phyloP scores from a whole-genome alignment of 2,888 invertebrate species.

The Lasioglossum villosulum region DNA sequence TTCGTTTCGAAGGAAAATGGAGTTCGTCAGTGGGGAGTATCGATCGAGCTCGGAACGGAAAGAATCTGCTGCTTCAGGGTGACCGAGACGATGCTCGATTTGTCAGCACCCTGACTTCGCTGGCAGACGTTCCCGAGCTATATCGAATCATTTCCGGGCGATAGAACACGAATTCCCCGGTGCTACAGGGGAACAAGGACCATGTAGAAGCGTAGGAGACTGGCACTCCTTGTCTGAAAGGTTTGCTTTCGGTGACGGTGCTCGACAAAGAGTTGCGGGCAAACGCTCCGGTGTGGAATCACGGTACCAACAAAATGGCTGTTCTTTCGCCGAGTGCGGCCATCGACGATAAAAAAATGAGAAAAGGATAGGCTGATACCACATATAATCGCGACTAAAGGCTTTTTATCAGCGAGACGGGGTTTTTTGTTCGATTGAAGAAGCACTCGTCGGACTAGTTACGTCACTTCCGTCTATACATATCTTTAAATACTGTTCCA shows the following conservation, averaged over 20 bases:
- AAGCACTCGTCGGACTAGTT: background rate
- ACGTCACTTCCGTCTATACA: constrained; percentile 3
- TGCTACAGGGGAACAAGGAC: constrained; percentile 48
- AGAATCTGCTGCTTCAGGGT: constrained; percentile 58
- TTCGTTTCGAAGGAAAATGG: background rate
- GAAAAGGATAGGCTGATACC: background rate
- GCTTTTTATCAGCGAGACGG: background rate
- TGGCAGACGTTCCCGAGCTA: constrained; percentile 62
- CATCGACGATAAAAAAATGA: background rate
- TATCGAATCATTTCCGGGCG: constrained; percentile 79
- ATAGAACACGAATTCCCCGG: constrained; percentile 73
- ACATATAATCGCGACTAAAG: background rate
- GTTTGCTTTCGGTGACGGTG: constrained; percentile 27
- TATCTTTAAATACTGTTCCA: background rate
- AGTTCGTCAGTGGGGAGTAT: constrained; percentile 31
- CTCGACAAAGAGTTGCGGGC: constrained; percentile 38
- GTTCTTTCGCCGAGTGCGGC: background rate
- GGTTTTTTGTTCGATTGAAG: background rate
- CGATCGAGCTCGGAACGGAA: constrained; percentile 53
- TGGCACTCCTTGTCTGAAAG: constrained; percentile 44
- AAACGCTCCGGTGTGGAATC: constrained; percentile 26
- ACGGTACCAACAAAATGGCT: constrained; percentile 20
- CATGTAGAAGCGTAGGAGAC: constrained; percentile 41
- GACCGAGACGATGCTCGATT: constrained; percentile 68
- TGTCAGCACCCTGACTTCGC: constrained; percentile 63